Evolutionary conservation across 2,797 vertebrate genomes (phyloP).

Genomic region (Megaceryle alcyon): DNA sequence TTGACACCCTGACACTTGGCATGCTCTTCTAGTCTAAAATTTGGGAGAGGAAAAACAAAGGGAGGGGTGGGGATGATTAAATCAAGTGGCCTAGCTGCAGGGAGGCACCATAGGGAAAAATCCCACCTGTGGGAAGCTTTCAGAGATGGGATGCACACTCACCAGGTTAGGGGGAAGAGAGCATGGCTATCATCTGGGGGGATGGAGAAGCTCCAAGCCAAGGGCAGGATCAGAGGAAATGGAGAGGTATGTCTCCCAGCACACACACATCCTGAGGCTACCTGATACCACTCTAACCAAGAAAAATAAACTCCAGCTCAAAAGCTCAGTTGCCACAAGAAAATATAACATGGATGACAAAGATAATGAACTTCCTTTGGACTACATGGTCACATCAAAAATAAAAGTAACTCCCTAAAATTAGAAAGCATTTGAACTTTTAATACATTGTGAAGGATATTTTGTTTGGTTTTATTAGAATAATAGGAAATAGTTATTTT

Average conservation of each 20-base stretch:
- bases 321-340: background rate
- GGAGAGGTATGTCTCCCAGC: background rate
- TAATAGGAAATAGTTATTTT: slow-evolving; percentile 55
- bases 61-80: too few species aligned
- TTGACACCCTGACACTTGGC: background rate
- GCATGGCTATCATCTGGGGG: too few species aligned
- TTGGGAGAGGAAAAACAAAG: background rate
- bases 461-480: slow-evolving; percentile 16
- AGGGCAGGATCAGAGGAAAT: background rate
- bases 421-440: slow-evolving; percentile 11
- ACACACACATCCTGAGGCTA: background rate
- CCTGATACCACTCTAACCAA: background rate
- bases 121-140: background rate
- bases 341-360: background rate
- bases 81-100: fast-evolving
- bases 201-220: background rate
- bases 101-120: background rate
- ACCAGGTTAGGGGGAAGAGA: fast-evolving
- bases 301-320: background rate
- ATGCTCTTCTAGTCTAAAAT: background rate
- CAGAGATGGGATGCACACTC: fast-evolving
- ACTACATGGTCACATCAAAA: background rate
- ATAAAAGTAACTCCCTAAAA: slow-evolving; percentile 11
- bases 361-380: slow-evolving; percentile 1
- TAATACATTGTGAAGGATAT: background rate